These are phyloP conservation scores for Gallinago nigripennis DNA, from an alignment of 2,797 vertebrate genomes.

Conservation along the genomic window DNA sequence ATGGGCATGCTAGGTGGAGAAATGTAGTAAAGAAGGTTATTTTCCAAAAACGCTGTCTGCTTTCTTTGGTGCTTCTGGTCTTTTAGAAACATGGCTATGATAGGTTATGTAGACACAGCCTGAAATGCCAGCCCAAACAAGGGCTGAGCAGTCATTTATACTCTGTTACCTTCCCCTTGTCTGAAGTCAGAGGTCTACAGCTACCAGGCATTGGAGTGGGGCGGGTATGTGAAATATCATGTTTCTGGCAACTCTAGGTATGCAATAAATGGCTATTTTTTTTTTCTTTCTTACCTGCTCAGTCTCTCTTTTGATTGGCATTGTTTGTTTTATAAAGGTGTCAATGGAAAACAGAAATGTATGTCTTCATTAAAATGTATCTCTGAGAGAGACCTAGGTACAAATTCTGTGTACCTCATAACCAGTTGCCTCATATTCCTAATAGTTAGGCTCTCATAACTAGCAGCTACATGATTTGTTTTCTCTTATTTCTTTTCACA, in stretches of 20 bases:
- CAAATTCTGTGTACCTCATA: not conserved
- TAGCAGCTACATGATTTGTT: rapidly evolving
- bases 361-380: not conserved
- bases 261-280: not conserved
- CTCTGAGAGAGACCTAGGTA: not conserved
- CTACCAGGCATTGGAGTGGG: not conserved
- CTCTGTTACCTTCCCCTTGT: not conserved
- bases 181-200: not conserved
- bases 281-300: not conserved
- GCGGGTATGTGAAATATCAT: not conserved
- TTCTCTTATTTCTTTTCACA: not conserved
- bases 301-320: not conserved
- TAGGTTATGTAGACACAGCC: not conserved
- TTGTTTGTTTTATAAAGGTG: not conserved
- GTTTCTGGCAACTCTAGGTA: not conserved
- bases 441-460: not conserved
- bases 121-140: not conserved
- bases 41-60: not conserved
- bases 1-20: not conserved
- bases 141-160: not conserved
- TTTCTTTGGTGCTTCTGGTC: not conserved
- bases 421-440: not conserved
- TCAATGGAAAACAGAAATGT: not conserved
- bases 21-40: not conserved
- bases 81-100: not conserved